A percentile compares a stretch with the other conserved stretches of the same genome.
These are phyloP conservation scores for Tapirus terrestris DNA, from an alignment of 2,113 vertebrate genomes.

Conservation along the genomic window DNA sequence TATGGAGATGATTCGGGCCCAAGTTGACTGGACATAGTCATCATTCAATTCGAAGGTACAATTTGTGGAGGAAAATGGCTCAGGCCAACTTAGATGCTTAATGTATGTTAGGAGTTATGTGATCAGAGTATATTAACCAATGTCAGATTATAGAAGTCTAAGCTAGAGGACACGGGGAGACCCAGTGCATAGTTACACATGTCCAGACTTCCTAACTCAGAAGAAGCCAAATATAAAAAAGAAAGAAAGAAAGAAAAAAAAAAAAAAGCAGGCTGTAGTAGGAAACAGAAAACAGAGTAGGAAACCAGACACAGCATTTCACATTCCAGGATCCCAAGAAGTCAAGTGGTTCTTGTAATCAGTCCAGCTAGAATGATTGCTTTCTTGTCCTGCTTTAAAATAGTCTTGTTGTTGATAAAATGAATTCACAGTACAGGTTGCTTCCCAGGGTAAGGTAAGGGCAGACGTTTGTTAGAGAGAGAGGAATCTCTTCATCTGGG, in stretches of 20 bases:
- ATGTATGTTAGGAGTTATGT: background rate
- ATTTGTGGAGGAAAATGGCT: background rate
- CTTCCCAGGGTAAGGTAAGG: background rate
- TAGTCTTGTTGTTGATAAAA: background rate
- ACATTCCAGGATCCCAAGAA: background rate
- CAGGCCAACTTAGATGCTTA: background rate
- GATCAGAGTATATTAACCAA: background rate
- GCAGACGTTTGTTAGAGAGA: background rate
- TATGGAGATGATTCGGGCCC: background rate
- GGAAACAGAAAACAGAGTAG: background rate
- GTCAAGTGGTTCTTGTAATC: background rate
- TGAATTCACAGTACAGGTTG: background rate
- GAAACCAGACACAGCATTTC: background rate
- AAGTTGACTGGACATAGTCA: background rate
- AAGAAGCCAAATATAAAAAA: background rate
- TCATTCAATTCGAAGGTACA: background rate
- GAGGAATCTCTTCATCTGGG: background rate
- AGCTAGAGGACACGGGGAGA: background rate
- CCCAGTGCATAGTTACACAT: background rate
- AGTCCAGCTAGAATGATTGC: background rate
- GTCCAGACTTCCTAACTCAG: background rate
- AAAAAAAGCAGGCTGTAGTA: background rate
- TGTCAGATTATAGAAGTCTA: background rate
- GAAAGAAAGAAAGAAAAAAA: background rate
- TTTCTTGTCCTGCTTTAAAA: constrained; percentile 1